Conservation (phyloP, 2,797 vertebrate species). For the Myiotriccus ornatus region DNA sequence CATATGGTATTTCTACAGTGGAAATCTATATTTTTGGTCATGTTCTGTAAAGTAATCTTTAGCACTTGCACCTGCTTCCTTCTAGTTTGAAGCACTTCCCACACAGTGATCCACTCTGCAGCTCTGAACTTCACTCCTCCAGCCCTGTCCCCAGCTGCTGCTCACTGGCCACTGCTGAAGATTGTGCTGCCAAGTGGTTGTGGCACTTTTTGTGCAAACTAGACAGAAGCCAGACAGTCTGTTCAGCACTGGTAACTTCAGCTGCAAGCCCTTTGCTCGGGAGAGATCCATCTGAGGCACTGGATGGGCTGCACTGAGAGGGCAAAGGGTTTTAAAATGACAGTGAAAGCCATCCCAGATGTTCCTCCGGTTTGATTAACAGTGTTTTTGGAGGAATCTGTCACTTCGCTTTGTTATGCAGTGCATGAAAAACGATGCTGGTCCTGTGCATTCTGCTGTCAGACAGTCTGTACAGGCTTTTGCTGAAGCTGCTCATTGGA, state of each 20-base stretch:
- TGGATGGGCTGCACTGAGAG: background rate
- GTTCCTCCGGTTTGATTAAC: background rate
- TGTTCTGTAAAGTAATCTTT: background rate
- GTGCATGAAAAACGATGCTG: background rate
- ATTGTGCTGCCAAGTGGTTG: background rate
- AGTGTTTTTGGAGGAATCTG: background rate
- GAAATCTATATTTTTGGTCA: background rate
- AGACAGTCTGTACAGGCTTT: background rate
- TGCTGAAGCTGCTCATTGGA: background rate
- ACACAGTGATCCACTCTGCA: background rate
- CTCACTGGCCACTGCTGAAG: background rate
- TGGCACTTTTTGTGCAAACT: background rate
- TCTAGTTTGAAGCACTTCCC: background rate
- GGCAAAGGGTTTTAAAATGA: background rate
- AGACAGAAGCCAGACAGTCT: background rate
- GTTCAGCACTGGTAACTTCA: background rate
- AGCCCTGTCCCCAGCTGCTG: background rate
- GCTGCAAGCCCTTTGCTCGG: background rate
- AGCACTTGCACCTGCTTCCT: background rate
- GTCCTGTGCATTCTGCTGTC: background rate
- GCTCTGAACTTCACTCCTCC: background rate
- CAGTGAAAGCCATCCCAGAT: background rate
- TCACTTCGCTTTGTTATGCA: background rate
- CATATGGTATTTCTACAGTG: background rate
- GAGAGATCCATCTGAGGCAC: background rate